Evolutionary conservation across 2,113 vertebrate genomes (phyloP), one percentile per base, ranked within the genome.

Genomic region (Gobio gobio): DNA sequence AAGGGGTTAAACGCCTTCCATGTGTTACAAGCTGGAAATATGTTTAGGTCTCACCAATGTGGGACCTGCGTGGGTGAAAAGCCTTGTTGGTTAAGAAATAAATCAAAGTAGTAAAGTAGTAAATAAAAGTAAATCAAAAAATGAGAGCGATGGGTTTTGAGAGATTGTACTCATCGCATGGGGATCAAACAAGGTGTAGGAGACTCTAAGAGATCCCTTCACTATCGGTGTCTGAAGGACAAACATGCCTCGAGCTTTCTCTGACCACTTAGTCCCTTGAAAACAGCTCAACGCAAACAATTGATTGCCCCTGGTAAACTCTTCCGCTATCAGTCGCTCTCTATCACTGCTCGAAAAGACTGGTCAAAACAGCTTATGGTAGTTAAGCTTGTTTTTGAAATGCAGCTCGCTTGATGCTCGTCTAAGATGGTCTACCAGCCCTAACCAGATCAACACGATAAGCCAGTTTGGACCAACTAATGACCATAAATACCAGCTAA

Each of bases 21-120:
- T 16, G 8, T 88, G 82, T 90, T 85, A 89, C 89, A 86, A 85
- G 89, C 85, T 77, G 84, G 63, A 83, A 54, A 82, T 87, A 86
- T 66, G 5, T 64, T 78, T 87, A 85, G 66, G 59, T 79, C 86
- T 92, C 90, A 90, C 79, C 87, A 83, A 70, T 86, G 88, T 85
- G 78, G 87, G 85, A 85, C 83, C 63, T 54, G 91, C 85, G 90
- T 91, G 89, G 93, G 93, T 87, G 89, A 89, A 93, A 90, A 83
- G 85, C 87, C 56, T 85, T 63, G 90, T 79, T 83, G 72, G 77
- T 90, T 91, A 91, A 86, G 75, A 83, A 88, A 89, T 89, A 89
- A 93, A 93, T 93, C 91, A 90, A 92, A 92, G 86, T 81, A 18
- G 10, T n/a, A 90, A 92, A 92, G 86, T 81, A 18, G 10, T 89